Evolutionary conservation across 2,113 vertebrate species (phyloP).

Genomic region (Micronisus gabar): DNA sequence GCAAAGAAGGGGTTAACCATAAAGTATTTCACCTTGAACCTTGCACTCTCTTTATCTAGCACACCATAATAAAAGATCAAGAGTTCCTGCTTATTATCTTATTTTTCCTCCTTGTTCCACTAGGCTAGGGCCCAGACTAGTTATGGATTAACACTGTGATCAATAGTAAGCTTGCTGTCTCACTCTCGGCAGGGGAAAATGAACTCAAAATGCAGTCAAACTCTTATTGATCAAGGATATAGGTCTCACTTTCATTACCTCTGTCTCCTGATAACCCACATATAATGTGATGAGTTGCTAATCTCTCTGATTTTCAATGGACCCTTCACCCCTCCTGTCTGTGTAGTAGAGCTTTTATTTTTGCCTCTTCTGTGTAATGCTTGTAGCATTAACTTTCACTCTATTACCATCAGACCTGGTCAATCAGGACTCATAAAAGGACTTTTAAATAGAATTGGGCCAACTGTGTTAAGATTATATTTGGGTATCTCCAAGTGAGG

Average conservation of each 20-base stretch:
- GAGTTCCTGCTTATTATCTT: conserved; percentile 87
- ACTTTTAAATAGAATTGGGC: conserved; percentile 41
- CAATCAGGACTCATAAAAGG: conserved; percentile 66
- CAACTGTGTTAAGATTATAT: neutral
- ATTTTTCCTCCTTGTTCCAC: conserved; percentile 84
- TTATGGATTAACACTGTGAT: conserved; percentile 97
- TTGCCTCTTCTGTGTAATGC: conserved; percentile 68
- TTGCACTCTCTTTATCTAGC: conserved; percentile 77
- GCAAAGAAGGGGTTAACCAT: conserved; percentile 73
- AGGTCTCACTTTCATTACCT: conserved; percentile 91
- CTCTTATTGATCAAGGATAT: conserved; percentile 92
- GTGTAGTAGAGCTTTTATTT: conserved; percentile 68
- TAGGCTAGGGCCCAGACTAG: conserved; percentile 86
- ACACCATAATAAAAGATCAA: conserved; percentile 86
- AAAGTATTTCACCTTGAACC: conserved; percentile 75
- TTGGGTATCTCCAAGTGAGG: neutral
- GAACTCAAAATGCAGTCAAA: conserved; percentile 97
- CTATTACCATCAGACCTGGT: conserved; percentile 70
- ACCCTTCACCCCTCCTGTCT: conserved; percentile 81
- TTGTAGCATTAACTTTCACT: conserved; percentile 60
- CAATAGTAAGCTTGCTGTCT: conserved; percentile 93
- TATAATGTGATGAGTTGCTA: conserved; percentile 95
- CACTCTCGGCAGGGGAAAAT: conserved; percentile 91
- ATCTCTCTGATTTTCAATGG: conserved; percentile 94
- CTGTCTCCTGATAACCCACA: conserved; percentile 92